Percentiles rank a stretch among this genome's conserved stretches.
Conservation (phyloP, 2,797 vertebrate genomes). For the Argya squamiceps region DNA sequence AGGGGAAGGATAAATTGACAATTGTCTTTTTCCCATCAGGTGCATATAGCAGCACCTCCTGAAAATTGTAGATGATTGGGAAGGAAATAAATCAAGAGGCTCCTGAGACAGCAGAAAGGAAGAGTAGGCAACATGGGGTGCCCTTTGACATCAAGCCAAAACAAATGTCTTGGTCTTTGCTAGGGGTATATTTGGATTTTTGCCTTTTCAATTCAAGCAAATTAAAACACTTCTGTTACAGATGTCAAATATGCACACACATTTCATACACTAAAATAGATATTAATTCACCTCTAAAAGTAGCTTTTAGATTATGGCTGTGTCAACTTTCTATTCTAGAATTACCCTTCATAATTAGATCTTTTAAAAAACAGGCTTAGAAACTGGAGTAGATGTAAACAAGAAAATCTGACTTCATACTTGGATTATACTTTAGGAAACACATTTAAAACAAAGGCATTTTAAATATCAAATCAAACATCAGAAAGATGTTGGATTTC, state of each 20-base stretch:
- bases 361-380: not conserved
- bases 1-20: not conserved
- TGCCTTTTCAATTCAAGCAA: not conserved
- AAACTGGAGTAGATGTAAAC: not conserved
- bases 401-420: not conserved
- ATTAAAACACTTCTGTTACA: not conserved
- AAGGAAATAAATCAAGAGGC: not conserved
- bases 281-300: not conserved
- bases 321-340: not conserved
- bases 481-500: not conserved
- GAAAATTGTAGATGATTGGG: not conserved
- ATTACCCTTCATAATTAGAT: not conserved
- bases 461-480: not conserved
- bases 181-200: not conserved
- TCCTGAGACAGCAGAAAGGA: not conserved
- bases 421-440: not conserved
- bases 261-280: not conserved
- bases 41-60: not conserved
- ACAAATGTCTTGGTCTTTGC: not conserved
- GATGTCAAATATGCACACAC: not conserved
- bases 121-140: not conserved
- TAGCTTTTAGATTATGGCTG: not conserved
- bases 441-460: not conserved
- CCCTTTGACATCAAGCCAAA: not conserved
- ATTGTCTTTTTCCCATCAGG: not conserved